Percentiles rank a stretch among this genome's conserved stretches.
Evolutionary conservation across 1,140 invertebrate genomes (phyloP).

Genomic region (Cydia pomonella): DNA sequence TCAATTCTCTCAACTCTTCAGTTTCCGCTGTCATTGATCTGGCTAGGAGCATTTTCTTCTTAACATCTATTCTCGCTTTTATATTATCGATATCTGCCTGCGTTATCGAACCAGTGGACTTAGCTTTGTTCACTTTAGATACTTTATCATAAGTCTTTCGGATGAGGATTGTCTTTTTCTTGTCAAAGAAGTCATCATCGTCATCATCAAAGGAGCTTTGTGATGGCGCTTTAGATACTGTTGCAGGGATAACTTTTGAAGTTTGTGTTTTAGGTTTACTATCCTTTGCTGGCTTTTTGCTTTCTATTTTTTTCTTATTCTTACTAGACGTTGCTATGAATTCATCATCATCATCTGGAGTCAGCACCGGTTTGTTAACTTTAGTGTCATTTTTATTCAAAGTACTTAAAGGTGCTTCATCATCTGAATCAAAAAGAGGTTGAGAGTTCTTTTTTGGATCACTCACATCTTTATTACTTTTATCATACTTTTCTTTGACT

Average conservation of each 20-base stretch:
- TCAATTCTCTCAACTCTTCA: conserved; percentile 61
- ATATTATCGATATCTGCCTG: conserved; percentile 71
- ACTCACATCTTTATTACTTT: conserved; percentile 29
- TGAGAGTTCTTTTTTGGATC: conserved; percentile 40
- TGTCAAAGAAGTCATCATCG: conserved; percentile 64
- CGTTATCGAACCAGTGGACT: conserved; percentile 73
- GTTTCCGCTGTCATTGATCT: conserved; percentile 63
- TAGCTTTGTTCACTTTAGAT: conserved; percentile 59
- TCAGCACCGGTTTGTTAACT: background rate
- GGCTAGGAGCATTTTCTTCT: conserved; percentile 65
- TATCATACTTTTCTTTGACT: conserved; percentile 37
- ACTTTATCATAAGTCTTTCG: conserved; percentile 67
- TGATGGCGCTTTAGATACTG: conserved; percentile 39
- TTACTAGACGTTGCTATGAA: conserved; percentile 44
- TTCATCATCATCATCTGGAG: conserved; percentile 51
- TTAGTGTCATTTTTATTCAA: conserved; percentile 50
- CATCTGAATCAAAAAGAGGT: conserved; percentile 60
- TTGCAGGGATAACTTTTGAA: conserved; percentile 36
- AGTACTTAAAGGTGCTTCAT: conserved; percentile 60
- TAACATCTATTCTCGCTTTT: conserved; percentile 61
- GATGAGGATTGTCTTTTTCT: conserved; percentile 63
- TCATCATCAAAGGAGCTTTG: conserved; percentile 54
- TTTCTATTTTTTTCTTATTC: conserved; percentile 44
- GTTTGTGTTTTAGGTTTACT: conserved; percentile 36
- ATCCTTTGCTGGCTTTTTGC: conserved; percentile 38